A percentile compares a stretch with the other conserved stretches of the same genome.
Conservation (phyloP, 2,888 invertebrate genomes). For the Flabesymbios commensalis region DNA sequence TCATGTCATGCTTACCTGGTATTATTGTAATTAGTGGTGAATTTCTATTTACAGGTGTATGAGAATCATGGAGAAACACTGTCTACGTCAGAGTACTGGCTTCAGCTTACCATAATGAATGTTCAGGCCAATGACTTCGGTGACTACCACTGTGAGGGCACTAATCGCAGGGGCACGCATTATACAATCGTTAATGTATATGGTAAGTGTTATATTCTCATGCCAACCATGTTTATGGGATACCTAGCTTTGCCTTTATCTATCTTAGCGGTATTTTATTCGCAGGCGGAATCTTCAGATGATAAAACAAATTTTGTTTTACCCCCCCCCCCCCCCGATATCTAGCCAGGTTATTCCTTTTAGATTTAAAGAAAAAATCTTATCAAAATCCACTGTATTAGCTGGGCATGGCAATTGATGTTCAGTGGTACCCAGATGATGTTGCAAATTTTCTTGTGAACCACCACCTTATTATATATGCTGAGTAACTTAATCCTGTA, state of each 20-base stretch:
- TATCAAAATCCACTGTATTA: no score
- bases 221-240: background rate
- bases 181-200: constrained; percentile 44
- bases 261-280: background rate
- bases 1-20: no score
- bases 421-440: no score
- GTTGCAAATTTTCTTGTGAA: no score
- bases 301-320: background rate
- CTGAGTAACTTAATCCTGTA: no score
- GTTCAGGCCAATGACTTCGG: constrained; percentile 55
- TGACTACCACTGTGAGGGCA: constrained; percentile 50
- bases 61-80: constrained; percentile 44
- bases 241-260: background rate
- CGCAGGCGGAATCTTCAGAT: background rate
- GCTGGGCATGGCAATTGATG: no score
- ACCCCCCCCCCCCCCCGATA: no score
- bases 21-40: no score
- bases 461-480: no score
- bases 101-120: constrained; percentile 54
- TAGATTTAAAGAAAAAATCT: no score
- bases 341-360: no score
- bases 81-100: constrained; percentile 49
- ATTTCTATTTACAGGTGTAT: no score
- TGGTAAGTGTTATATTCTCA: constrained; percentile 46
- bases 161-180: constrained; percentile 43